Percentiles rank a stretch among this genome's conserved stretches.
phyloP scores from a whole-genome alignment of 2,113 vertebrate genomes.

The Rhineura floridana region DNA sequence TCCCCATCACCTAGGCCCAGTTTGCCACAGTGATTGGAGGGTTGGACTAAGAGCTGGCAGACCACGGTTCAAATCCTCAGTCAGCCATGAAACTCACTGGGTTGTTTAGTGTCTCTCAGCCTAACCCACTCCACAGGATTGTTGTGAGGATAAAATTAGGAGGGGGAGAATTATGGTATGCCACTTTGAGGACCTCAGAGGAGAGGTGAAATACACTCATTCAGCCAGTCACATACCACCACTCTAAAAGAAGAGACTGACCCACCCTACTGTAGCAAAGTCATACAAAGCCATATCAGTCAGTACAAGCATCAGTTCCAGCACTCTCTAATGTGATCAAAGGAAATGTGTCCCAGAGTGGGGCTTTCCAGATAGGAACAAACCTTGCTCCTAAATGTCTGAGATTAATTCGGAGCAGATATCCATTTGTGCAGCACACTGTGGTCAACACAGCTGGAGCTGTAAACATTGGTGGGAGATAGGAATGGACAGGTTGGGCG shows the following conservation, averaged over 20 bases:
- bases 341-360: not conserved
- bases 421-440: not conserved
- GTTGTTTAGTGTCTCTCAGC: too few relatives aligned
- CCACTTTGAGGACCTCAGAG: too few relatives aligned
- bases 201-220: too few relatives aligned
- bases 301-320: too few relatives aligned
- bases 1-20: not conserved
- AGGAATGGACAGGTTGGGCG: too few relatives aligned
- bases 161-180: too few relatives aligned
- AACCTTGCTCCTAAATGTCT: not conserved
- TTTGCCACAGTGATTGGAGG: constrained; percentile 8
- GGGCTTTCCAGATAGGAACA: not conserved
- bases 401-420: not conserved
- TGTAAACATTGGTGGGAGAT: not conserved
- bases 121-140: too few relatives aligned
- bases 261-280: not conserved
- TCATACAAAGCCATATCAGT: not conserved
- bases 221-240: not conserved
- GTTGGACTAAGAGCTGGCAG: too few relatives aligned
- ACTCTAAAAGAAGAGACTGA: not conserved
- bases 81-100: too few relatives aligned
- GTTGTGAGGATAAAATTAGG: too few relatives aligned
- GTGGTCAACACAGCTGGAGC: not conserved
- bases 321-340: not conserved
- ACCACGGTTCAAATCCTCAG: too few relatives aligned